Conservation (phyloP, 2,797 vertebrate genomes). For the Xyrichtys novacula region DNA sequence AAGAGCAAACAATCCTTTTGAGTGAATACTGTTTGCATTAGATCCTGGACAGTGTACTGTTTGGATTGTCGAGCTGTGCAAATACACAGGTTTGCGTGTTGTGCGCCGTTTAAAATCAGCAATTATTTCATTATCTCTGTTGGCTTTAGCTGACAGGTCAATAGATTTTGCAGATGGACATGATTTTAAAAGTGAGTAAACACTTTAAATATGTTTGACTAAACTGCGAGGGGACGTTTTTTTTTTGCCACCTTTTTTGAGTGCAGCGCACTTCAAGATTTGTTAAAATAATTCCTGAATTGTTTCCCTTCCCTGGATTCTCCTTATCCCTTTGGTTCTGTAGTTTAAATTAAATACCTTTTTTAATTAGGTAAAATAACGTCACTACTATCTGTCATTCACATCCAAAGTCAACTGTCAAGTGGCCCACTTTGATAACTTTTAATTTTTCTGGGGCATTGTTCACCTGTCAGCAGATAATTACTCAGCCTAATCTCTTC, state of each 20-base stretch:
- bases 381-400: slow-evolving; percentile 64
- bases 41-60: slow-evolving; percentile 65
- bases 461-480: slow-evolving; percentile 83
- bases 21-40: slow-evolving; percentile 69
- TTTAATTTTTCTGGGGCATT: slow-evolving; percentile 76
- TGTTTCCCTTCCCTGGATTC: not conserved
- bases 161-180: slow-evolving; percentile 67
- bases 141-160: slow-evolving; percentile 55
- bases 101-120: slow-evolving; percentile 72
- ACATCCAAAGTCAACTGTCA: slow-evolving; percentile 75
- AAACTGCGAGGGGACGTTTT: slow-evolving; percentile 40
- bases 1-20: slow-evolving; percentile 61
- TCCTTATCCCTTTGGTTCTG: slow-evolving; percentile 10
- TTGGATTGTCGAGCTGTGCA: slow-evolving; percentile 68
- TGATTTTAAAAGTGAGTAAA: slow-evolving; percentile 76
- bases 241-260: slow-evolving; percentile 29
- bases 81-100: slow-evolving; percentile 71
- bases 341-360: slow-evolving; percentile 47
- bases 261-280: slow-evolving; percentile 18
- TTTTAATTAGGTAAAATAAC: slow-evolving; percentile 54
- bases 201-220: slow-evolving; percentile 55
- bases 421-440: slow-evolving; percentile 81
- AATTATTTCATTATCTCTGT: slow-evolving; percentile 77
- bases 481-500: slow-evolving; percentile 83
- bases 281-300: not conserved